Percentiles rank a stretch among this genome's conserved stretches.
Evolutionary conservation across 2,888 invertebrate genomes (phyloP).

Genomic region (Pristionchus entomophagus): DNA sequence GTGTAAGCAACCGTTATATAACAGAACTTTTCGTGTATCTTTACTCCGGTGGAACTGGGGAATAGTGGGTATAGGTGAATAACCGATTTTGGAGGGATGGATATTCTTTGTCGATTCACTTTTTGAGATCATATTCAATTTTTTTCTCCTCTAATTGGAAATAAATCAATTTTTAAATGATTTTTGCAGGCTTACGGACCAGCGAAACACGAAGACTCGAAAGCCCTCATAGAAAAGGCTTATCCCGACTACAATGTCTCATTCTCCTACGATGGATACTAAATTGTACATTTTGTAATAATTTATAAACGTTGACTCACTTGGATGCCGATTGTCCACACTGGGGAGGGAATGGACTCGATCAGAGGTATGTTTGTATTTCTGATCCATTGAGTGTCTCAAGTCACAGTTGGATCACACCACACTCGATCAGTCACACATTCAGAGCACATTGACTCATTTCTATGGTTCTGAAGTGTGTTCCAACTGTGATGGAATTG

Average conservation of each 20-base stretch:
- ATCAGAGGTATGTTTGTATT: neutral
- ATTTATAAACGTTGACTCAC: neutral
- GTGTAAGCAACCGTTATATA: too few relatives aligned
- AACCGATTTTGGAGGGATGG: neutral
- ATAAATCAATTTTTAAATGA: neutral
- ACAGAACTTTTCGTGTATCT: too few relatives aligned
- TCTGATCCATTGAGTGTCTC: neutral
- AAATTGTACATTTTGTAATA: neutral
- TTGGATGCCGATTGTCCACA: neutral
- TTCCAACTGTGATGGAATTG: neutral
- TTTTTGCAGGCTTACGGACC: conserved; percentile 43
- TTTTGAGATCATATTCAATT: neutral
- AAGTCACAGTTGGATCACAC: neutral
- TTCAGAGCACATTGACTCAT: neutral
- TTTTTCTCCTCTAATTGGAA: neutral
- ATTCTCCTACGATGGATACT: conserved; percentile 47
- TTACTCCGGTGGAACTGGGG: too few relatives aligned
- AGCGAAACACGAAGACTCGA: conserved; percentile 47
- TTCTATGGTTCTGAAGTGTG: conserved; percentile 10
- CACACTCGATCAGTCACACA: neutral
- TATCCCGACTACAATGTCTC: conserved; percentile 45
- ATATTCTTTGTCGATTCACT: neutral
- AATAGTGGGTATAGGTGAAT: too few relatives aligned
- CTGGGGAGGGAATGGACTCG: neutral
- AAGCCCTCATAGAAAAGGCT: conserved; percentile 32